phyloP scores from a whole-genome alignment of 2,113 vertebrate genomes.

The Limnothrissa miodon region DNA sequence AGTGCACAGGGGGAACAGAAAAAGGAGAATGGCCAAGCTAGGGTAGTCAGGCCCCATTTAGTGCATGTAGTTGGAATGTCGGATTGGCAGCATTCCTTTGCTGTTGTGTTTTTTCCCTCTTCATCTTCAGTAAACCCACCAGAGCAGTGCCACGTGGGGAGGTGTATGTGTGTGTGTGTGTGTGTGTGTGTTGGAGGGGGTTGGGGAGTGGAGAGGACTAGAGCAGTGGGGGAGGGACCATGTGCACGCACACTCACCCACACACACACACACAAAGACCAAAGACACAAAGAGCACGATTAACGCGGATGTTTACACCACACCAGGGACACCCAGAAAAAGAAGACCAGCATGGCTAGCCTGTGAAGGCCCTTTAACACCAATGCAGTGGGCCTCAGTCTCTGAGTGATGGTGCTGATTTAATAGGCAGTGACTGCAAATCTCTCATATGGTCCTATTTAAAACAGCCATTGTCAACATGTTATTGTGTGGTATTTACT shows the following conservation, averaged over 20 bases:
- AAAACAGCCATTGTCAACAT: not conserved
- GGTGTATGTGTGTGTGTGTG: not conserved
- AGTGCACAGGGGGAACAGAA: not conserved
- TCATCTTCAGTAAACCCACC: slow-evolving; percentile 37
- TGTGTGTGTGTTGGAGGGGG: slow-evolving; percentile 1
- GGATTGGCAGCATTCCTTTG: slow-evolving; percentile 48
- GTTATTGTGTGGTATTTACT: not conserved
- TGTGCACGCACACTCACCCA: not conserved
- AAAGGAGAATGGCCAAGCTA: slow-evolving; percentile 45
- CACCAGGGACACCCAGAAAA: slow-evolving; percentile 40
- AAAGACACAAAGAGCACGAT: slow-evolving; percentile 44
- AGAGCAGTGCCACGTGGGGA: slow-evolving; percentile 14
- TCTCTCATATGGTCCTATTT: not conserved
- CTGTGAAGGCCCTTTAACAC: not conserved
- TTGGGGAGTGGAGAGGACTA: not conserved
- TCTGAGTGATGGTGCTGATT: not conserved
- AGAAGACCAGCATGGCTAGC: slow-evolving; percentile 12
- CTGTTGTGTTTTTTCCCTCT: not conserved
- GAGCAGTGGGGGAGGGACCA: slow-evolving; percentile 4
- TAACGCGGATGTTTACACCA: slow-evolving; percentile 61
- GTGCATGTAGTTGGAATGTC: slow-evolving; percentile 56
- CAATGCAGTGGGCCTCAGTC: not conserved
- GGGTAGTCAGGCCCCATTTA: slow-evolving; percentile 48
- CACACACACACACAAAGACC: slow-evolving; percentile 13
- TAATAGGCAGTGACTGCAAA: not conserved